Evolutionary conservation across 2,113 vertebrate genomes (phyloP).

Genomic region (Hystrix cristata): DNA sequence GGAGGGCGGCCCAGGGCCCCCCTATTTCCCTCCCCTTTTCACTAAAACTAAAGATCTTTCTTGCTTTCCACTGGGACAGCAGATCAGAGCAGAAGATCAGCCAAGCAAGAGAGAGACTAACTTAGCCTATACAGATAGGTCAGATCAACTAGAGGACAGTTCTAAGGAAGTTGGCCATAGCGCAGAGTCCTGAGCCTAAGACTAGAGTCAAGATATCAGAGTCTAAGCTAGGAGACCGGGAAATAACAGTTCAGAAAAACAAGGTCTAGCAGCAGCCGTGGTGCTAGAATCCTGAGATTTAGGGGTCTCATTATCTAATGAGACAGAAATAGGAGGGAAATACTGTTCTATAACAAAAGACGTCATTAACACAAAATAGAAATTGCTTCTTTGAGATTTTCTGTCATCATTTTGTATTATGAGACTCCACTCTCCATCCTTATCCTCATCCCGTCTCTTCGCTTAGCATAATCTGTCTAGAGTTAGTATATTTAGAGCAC

Average conservation of each 20-base stretch:
- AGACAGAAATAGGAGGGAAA: background rate
- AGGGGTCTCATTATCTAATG: background rate
- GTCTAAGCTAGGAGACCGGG: background rate
- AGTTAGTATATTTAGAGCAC: constrained; percentile 3
- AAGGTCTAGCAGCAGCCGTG: background rate
- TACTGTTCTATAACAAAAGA: background rate
- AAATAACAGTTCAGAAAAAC: constrained; percentile 21
- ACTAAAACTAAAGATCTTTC: constrained; percentile 37
- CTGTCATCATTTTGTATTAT: constrained; percentile 29
- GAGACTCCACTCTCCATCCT: background rate
- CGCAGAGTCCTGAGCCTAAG: background rate
- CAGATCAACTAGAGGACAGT: background rate
- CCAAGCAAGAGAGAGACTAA: background rate
- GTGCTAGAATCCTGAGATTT: background rate
- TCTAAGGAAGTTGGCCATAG: background rate
- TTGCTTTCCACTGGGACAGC: background rate
- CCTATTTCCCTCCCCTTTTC: background rate
- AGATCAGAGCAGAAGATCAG: background rate
- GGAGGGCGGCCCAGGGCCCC: background rate
- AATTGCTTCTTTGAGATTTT: constrained; percentile 45
- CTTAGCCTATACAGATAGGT: background rate
- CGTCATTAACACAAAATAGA: constrained; percentile 23
- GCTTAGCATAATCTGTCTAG: background rate
- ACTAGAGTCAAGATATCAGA: constrained; percentile 9
- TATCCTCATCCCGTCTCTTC: background rate